phyloP scores from a whole-genome alignment of 2,888 invertebrate genomes.

The Spodoptera picta region DNA sequence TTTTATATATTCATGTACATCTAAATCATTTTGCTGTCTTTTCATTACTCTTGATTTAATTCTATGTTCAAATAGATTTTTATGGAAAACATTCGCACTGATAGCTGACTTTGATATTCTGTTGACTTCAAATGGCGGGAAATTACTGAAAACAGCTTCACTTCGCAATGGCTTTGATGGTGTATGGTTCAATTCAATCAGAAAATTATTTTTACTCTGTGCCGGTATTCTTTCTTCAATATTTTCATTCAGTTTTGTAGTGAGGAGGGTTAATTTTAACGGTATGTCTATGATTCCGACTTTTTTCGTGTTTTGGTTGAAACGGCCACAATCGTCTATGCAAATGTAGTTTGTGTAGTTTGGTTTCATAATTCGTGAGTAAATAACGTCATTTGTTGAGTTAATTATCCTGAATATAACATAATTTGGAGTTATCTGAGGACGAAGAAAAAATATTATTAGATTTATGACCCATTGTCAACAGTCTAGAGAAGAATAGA shows the following conservation, averaged over 20 bases:
- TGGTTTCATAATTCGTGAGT: conserved; percentile 75
- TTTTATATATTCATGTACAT: not conserved
- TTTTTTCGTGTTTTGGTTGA: conserved; percentile 57
- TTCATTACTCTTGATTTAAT: conserved; percentile 7
- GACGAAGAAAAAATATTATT: conserved; percentile 21
- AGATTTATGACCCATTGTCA: too few relatives aligned
- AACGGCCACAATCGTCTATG: conserved; percentile 66
- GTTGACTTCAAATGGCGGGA: conserved; percentile 1
- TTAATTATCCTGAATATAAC: conserved; percentile 72
- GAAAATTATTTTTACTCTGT: too few relatives aligned
- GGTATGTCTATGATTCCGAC: conserved; percentile 59
- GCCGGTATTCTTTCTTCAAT: too few relatives aligned
- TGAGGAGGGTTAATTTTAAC: conserved; percentile 46
- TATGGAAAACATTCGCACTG: not conserved
- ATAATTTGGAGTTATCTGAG: conserved; percentile 67
- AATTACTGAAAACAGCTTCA: not conserved
- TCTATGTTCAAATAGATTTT: not conserved
- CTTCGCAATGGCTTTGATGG: not conserved
- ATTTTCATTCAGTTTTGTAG: not conserved
- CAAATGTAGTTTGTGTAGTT: conserved; percentile 68
- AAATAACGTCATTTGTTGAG: conserved; percentile 67
- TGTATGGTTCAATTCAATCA: not conserved
- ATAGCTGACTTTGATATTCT: conserved; percentile 8
- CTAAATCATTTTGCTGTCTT: conserved; percentile 2
- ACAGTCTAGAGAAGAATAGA: too few relatives aligned